phyloP scores from a whole-genome alignment of 2,888 invertebrate genomes.

The Idaea straminata region DNA sequence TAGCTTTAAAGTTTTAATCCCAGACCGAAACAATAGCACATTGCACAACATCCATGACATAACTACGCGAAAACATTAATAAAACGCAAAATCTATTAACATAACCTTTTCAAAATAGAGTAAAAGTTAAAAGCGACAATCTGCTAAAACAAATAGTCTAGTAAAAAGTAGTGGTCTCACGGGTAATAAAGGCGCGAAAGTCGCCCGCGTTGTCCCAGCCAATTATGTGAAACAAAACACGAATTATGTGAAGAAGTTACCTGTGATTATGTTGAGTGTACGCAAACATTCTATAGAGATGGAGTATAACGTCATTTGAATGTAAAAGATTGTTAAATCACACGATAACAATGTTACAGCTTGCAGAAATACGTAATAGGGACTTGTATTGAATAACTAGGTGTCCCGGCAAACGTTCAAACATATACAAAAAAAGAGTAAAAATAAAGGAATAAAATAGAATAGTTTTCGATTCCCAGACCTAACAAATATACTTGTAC shows the following conservation, averaged over 20 bases:
- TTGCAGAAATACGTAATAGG: conserved; percentile 9
- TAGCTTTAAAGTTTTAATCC: not conserved
- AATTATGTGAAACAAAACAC: not conserved
- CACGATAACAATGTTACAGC: not conserved
- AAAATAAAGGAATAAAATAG: too few species aligned
- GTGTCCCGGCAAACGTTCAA: not conserved
- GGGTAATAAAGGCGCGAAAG: not conserved
- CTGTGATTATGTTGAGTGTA: not conserved
- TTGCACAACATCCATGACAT: not conserved
- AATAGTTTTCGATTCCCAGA: too few species aligned
- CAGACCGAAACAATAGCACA: not conserved
- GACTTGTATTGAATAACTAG: not conserved
- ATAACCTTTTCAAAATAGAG: not conserved
- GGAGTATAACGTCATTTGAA: not conserved
- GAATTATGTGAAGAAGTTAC: not conserved
- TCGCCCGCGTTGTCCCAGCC: not conserved
- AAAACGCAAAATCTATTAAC: not conserved
- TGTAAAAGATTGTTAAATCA: not conserved
- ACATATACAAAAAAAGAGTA: not conserved
- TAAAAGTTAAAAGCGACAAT: not conserved
- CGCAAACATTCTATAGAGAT: not conserved
- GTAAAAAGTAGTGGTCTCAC: not conserved
- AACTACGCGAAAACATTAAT: not conserved
- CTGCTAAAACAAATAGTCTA: not conserved
- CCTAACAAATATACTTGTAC: too few species aligned